A percentile compares a stretch with the other conserved stretches of the same genome.
These are phyloP conservation scores for Heliangelus exortis DNA, from an alignment of 2,797 vertebrate genomes.

Conservation along the genomic window DNA sequence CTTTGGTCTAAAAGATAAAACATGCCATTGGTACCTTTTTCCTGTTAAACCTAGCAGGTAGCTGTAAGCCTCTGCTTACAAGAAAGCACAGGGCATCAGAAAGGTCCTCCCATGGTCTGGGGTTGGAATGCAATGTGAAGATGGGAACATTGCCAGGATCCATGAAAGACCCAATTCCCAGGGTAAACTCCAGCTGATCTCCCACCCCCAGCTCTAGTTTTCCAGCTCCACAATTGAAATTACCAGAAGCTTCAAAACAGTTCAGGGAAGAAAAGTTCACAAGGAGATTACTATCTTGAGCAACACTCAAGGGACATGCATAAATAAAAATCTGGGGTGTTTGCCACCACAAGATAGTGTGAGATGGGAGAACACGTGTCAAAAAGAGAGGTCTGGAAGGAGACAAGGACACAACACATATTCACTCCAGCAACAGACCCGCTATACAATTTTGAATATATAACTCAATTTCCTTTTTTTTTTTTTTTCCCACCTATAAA, in stretches of 20 bases:
- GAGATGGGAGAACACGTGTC: background rate
- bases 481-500: background rate
- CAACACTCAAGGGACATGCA: background rate
- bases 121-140: background rate
- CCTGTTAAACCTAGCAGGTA: background rate
- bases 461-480: background rate
- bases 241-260: background rate
- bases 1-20: background rate
- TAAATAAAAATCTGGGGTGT: background rate
- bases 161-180: background rate
- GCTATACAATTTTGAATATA: background rate
- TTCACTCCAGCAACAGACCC: background rate
- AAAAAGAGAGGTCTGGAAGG: background rate
- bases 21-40: background rate
- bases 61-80: background rate
- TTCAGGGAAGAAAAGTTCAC: background rate
- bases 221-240: background rate
- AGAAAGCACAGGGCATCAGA: background rate
- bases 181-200: background rate
- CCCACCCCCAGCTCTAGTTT: background rate
- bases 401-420: constrained; percentile 25
- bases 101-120: background rate
- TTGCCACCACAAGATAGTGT: background rate
- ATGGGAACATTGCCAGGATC: background rate
- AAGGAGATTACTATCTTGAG: background rate